A percentile compares a stretch with the other conserved stretches of the same genome.
Evolutionary conservation across 2,797 vertebrate genomes (phyloP).

Genomic region (Pipistrellus kuhlii): DNA sequence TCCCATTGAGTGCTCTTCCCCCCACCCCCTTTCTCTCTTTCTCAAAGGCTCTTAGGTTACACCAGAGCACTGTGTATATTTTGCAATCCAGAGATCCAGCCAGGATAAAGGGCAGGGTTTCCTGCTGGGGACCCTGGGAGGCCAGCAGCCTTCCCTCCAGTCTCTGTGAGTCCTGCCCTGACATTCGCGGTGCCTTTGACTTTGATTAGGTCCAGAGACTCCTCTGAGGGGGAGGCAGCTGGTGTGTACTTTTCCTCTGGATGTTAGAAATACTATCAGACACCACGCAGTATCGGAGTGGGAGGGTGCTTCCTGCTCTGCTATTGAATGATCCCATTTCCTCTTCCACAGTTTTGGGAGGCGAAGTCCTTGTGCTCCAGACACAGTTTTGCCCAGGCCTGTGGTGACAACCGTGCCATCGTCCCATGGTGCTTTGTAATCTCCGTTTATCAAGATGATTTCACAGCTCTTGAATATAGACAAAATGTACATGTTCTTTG

Average conservation of each 20-base stretch:
- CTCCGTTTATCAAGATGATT: background rate
- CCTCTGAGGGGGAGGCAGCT: background rate
- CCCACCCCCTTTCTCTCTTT: slow-evolving; percentile 41
- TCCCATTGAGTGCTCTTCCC: slow-evolving; percentile 45
- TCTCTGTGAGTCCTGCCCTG: slow-evolving; percentile 53
- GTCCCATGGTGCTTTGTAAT: background rate
- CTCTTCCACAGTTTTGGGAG: background rate
- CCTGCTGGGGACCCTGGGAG: slow-evolving; percentile 59
- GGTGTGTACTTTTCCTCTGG: background rate
- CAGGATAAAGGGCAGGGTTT: slow-evolving; percentile 82
- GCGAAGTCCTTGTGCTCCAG: background rate
- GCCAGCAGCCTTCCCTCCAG: slow-evolving; percentile 71
- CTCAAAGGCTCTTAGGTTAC: slow-evolving; percentile 71
- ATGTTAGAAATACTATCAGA: background rate
- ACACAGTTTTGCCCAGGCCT: background rate
- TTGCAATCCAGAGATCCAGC: slow-evolving; percentile 77
- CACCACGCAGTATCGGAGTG: background rate
- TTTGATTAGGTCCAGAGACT: slow-evolving; percentile 25
- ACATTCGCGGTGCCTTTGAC: slow-evolving; percentile 33
- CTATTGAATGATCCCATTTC: background rate
- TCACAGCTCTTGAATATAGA: background rate
- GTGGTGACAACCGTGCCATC: background rate
- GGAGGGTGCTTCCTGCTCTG: background rate
- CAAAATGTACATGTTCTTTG: background rate
- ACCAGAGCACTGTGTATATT: slow-evolving; percentile 72